phyloP scores from a whole-genome alignment of 2,888 invertebrate species.

The Acleris cristana region DNA sequence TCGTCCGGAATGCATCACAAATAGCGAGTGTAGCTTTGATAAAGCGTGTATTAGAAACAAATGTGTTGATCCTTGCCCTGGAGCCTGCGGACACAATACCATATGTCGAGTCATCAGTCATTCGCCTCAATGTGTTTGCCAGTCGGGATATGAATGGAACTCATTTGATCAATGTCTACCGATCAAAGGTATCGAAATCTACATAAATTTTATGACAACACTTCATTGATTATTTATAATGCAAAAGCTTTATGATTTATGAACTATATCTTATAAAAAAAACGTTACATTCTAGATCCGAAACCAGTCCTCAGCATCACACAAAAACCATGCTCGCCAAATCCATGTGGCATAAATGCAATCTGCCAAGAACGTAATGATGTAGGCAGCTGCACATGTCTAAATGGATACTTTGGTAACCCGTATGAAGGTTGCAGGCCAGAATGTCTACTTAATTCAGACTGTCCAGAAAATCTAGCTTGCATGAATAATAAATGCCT shows the following conservation, averaged over 20 bases:
- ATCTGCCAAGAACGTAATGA: slow-evolving; percentile 87
- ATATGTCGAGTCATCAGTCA: slow-evolving; percentile 92
- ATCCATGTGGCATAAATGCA: slow-evolving; percentile 87
- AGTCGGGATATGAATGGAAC: slow-evolving; percentile 88
- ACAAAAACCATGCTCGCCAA: slow-evolving; percentile 81
- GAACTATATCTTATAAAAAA: not conserved
- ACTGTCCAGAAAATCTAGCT: slow-evolving; percentile 86
- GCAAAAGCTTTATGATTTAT: not conserved
- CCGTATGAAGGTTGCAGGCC: slow-evolving; percentile 88
- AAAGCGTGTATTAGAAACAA: slow-evolving; percentile 91
- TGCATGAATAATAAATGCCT: slow-evolving; percentile 87
- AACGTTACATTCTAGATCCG: slow-evolving; percentile 49
- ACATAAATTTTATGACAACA: not conserved
- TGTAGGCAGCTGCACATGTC: slow-evolving; percentile 87
- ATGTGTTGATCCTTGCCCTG: slow-evolving; percentile 91
- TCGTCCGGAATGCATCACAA: slow-evolving; percentile 92
- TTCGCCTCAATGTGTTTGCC: slow-evolving; percentile 92
- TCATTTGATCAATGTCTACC: slow-evolving; percentile 88
- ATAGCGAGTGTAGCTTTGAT: slow-evolving; percentile 90
- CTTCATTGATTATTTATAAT: not conserved
- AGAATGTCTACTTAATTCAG: slow-evolving; percentile 88
- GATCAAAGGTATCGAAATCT: slow-evolving; percentile 58
- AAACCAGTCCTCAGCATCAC: slow-evolving; percentile 52
- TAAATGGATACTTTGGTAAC: slow-evolving; percentile 87
- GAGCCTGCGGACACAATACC: slow-evolving; percentile 90